A percentile compares a stretch with the other conserved stretches of the same genome.
Evolutionary conservation across 2,113 vertebrate species (phyloP).

Genomic region (Pipra filicauda): DNA sequence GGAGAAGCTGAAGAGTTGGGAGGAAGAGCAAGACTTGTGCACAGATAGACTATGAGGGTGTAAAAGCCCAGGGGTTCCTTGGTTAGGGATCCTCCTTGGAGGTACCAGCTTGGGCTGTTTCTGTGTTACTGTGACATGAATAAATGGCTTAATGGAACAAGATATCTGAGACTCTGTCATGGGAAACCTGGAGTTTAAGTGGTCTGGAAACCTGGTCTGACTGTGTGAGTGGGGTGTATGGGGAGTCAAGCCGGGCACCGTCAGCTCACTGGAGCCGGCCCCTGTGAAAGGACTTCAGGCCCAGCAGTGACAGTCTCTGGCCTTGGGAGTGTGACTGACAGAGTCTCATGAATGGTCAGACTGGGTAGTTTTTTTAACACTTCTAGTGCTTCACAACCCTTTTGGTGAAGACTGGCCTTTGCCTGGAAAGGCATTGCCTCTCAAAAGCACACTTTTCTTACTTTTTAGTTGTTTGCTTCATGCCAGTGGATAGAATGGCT

Average conservation of each 20-base stretch:
- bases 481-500: neutral
- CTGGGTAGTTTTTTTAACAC: neutral
- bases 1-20: neutral
- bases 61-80: rapidly evolving
- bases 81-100: too few relatives aligned
- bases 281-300: rapidly evolving
- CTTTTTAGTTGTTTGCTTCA: neutral
- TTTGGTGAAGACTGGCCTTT: neutral
- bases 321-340: neutral
- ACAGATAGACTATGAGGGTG: rapidly evolving
- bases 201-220: neutral
- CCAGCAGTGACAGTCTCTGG: neutral
- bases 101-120: rapidly evolving
- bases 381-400: neutral
- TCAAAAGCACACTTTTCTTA: neutral
- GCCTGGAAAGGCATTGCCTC: neutral
- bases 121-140: neutral
- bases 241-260: rapidly evolving
- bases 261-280: rapidly evolving
- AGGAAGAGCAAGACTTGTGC: neutral
- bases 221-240: neutral
- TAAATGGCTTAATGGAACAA: neutral
- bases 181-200: rapidly evolving
- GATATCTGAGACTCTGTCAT: neutral
- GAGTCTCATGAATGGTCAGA: rapidly evolving